phyloP scores from a whole-genome alignment of 2,888 invertebrate species.

The Adelognathus sp. region DNA sequence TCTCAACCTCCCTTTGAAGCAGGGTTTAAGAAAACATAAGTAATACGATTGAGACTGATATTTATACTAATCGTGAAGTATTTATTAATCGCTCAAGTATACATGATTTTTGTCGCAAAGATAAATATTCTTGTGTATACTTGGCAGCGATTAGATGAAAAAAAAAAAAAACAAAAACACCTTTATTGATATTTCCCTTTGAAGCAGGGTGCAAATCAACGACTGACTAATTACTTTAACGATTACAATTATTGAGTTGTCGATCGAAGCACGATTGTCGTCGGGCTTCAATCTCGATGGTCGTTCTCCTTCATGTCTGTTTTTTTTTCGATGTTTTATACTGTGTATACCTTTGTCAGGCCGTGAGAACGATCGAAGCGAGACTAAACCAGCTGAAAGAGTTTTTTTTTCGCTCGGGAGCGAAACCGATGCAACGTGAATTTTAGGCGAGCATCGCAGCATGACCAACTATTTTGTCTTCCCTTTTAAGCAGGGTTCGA shows the following conservation, averaged over 20 bases:
- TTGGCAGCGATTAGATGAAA: conserved; percentile 63
- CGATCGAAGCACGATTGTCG: conserved; percentile 49
- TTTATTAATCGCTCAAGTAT: conserved; percentile 67
- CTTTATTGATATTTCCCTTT: conserved; percentile 71
- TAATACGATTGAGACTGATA: conserved; percentile 76
- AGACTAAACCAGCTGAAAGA: background rate
- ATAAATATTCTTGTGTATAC: no score
- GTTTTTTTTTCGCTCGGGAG: conserved; percentile 55
- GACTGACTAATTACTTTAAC: conserved; percentile 69
- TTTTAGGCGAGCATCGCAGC: conserved; percentile 73
- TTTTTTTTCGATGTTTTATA: background rate
- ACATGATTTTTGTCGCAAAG: no score
- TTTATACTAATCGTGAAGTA: conserved; percentile 74
- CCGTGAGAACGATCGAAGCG: conserved; percentile 5
- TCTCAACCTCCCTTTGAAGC: conserved; percentile 74
- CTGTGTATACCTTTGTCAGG: no score
- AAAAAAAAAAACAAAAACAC: no score
- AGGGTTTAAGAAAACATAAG: conserved; percentile 75
- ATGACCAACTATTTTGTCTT: conserved; percentile 74
- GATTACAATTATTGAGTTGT: conserved; percentile 69
- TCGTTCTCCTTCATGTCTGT: background rate
- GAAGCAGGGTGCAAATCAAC: conserved; percentile 74
- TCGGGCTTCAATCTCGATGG: background rate
- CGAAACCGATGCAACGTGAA: conserved; percentile 70
- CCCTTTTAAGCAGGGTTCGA: conserved; percentile 74